A percentile compares a stretch with the other conserved stretches of the same genome.
Conservation (phyloP, 2,113 vertebrate genomes). For the Pandion haliaetus region DNA sequence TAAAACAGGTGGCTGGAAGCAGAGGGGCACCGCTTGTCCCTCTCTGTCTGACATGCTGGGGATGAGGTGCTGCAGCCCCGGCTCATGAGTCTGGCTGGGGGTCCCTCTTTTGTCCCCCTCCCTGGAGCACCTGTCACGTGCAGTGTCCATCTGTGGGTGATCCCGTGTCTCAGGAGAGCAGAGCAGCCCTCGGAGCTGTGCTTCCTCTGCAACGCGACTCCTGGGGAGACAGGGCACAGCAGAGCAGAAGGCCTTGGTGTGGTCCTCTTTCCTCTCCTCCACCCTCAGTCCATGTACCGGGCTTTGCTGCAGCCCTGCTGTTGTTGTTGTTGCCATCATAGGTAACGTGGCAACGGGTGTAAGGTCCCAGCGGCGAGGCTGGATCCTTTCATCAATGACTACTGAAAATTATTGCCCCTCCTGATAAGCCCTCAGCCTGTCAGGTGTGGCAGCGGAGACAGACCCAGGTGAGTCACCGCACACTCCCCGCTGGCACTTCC, state of each 20-base stretch:
- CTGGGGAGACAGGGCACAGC: neutral
- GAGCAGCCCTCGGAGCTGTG: neutral
- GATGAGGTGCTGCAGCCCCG: neutral
- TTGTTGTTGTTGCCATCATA: accelerated
- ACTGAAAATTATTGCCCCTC: neutral
- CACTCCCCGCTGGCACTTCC: neutral
- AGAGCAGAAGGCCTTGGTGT: neutral
- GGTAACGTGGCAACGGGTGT: accelerated
- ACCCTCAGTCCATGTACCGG: accelerated
- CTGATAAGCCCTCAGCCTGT: neutral
- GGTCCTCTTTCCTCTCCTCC: neutral
- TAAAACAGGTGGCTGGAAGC: accelerated
- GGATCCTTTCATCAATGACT: neutral
- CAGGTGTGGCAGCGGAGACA: accelerated
- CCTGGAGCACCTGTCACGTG: accelerated
- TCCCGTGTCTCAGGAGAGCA: neutral
- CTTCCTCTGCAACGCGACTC: neutral
- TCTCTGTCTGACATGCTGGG: accelerated
- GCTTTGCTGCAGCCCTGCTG: neutral
- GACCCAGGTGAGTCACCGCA: neutral
- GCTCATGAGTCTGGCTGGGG: accelerated
- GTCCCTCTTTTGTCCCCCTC: no score
- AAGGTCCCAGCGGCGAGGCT: accelerated
- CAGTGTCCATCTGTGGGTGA: accelerated
- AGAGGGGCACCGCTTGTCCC: no score